Base-by-base conservation (phyloP, 2,888 invertebrate species). In the Aphodius granarius region DNA sequence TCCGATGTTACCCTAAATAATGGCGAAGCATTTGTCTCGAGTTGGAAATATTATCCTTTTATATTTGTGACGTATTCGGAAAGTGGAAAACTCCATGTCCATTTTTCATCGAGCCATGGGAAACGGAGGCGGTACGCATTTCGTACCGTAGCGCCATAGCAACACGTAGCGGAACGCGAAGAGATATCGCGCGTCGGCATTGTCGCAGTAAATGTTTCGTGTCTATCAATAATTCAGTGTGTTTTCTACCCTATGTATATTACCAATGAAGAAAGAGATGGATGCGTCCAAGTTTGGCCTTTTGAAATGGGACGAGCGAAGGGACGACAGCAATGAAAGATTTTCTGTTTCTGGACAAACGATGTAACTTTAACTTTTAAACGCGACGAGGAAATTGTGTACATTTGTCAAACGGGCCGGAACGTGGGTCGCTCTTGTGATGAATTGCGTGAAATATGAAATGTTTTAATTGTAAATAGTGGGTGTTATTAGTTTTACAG, bases 21-120 rank as follows among this genome's bases (percentile, higher is more conserved):
- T 79, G 77, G 78, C 74, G 64, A 20, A 74, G 76, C 75, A 78
- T 79, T 79, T 75, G 77, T 79, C 79, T 78, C 71, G 63, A 20
- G 19, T 63, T 19, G 72, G 68, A 76, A 79, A 77, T 71, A 77
- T 77, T 78, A 79, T 77, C 78, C 75, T 76, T 76, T 75, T 76
- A 76, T 76, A 76, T 76, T 72, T 68, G 74, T 78, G 77, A 78
- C 76, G 70, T 75, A 74, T 74, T 76, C 74, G 74, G 74, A 74
- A 78, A 76, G 73, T 76, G 73, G 76, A 73, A 76, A 76, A 71
- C 65, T 73, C 73, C 21, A 70, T 20, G 63, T 71, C 66, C 73
- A 73, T 76, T 76, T 76, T 76, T 76, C 76, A 43, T 43, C 43
- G 43, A 43, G 9, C 9, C 43, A 9, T 2, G 43, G 4, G n/a